A percentile compares a stretch with the other conserved stretches of the same genome.
Conservation (phyloP, 2,888 invertebrate species). For the Leptogaster cylindrica region DNA sequence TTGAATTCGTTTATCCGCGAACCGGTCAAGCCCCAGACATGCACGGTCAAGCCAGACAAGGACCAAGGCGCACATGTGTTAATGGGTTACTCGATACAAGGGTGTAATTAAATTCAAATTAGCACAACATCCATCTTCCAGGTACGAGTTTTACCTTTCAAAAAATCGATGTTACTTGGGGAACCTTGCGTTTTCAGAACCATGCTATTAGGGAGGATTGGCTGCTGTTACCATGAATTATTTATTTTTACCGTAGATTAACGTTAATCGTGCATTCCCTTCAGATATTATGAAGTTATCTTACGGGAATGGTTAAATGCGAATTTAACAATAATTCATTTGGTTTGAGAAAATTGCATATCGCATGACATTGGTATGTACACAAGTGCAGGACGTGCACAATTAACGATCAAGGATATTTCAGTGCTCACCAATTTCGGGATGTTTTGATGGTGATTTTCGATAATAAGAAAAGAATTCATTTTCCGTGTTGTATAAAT, state of each 20-base stretch:
- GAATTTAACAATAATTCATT: too few species aligned
- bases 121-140: constrained; percentile 55
- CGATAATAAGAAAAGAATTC: neutral
- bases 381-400: too few species aligned
- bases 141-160: constrained; percentile 21
- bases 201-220: constrained; percentile 50
- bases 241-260: constrained; percentile 46
- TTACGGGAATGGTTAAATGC: too few species aligned
- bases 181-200: constrained; percentile 44
- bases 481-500: constrained; percentile 16
- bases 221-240: constrained; percentile 48
- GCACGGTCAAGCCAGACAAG: constrained; percentile 23
- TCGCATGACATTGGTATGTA: too few species aligned
- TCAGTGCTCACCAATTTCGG: too few species aligned
- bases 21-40: constrained; percentile 10
- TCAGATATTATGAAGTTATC: constrained; percentile 29
- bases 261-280: neutral
- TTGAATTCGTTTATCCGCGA: constrained; percentile 17
- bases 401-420: too few species aligned
- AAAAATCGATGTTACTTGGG: constrained; percentile 37
- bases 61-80: constrained; percentile 52
- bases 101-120: constrained; percentile 61
- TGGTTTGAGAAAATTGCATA: too few species aligned
- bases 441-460: too few species aligned
- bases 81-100: constrained; percentile 53